Evolutionary conservation across 2,113 vertebrate species (phyloP).

Genomic region (Microcebus ravelobensis): DNA sequence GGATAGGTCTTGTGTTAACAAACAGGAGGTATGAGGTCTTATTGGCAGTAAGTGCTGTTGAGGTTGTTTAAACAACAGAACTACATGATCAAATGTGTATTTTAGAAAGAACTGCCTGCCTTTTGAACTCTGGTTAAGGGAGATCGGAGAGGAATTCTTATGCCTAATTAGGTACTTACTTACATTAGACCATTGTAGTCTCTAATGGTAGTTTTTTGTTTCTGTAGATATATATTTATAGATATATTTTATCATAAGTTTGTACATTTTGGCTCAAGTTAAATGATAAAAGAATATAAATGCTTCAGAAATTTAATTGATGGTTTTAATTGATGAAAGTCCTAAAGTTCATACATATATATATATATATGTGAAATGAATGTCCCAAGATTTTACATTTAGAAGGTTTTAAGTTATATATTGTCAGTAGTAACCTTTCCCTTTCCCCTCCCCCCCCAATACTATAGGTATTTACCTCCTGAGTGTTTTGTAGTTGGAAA

Average conservation of each 20-base stretch:
- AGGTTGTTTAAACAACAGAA: background rate
- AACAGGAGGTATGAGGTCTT: background rate
- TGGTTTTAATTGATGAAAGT: background rate
- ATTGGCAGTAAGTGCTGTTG: background rate
- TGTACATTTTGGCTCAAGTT: background rate
- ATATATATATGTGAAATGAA: background rate
- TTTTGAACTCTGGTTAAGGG: background rate
- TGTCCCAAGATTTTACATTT: conserved; percentile 6
- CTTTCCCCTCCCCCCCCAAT: conserved; percentile 51
- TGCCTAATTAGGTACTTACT: background rate
- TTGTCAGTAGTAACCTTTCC: background rate
- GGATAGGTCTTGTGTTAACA: background rate
- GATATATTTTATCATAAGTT: background rate
- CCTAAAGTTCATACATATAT: background rate
- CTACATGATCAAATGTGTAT: background rate
- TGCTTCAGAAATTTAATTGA: background rate
- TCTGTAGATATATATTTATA: background rate
- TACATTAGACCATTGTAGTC: background rate
- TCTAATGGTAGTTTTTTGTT: conserved; percentile 12
- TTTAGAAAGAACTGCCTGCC: conserved; percentile 8
- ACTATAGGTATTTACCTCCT: conserved; percentile 96
- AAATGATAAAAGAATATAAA: conserved; percentile 16
- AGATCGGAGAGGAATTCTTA: background rate
- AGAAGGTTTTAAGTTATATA: conserved; percentile 6
- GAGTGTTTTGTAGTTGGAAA: conserved; percentile 99